Base-by-base conservation (phyloP, 2,888 invertebrate species). In the Zootermopsis nevadensis region DNA sequence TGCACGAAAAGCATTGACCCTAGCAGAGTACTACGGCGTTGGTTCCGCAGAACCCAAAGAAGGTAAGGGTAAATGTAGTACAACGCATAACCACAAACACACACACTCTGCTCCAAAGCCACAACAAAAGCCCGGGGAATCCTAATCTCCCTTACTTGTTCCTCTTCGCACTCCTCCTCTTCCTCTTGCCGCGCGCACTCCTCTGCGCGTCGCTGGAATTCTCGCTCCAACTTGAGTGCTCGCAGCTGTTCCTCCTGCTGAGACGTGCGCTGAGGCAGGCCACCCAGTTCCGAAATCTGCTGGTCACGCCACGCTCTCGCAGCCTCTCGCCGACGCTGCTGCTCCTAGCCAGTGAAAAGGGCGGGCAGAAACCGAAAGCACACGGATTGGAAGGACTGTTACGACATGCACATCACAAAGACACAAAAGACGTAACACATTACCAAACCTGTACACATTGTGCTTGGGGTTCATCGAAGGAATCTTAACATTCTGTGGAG, bases 181-280 rank as follows among this genome's bases (percentile, higher is more conserved):
- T 94, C 94, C 86, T 93, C 95, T 85, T 93, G 93, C 86, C 92
- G 93, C 83, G 92, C 93, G 53, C 92, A 92, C 89, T 97, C 96
- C 88, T 95, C 94, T 4, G 97, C 98, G 77, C 98, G 92, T 80
- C 97, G 93, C 88, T 98, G 98, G 89, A 99, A 99, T 90, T 99
- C 98, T 84, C 96, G 92, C 88, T 99, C 98, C n/a, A 98, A 91
- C 86, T 95, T 94, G 83, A 99, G 91, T n/a, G 97, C 95, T 83
- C 97, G 93, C 30, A 98, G 90, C 87, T 97, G 96, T 88, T 98
- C 97, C 86, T 95, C 97, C 88, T 98, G 97, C 86, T 95, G 95
- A 0, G 94, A 90, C 4, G 95, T 93, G 83, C 97, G 92, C 80
- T 93, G 91, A 30, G 94, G 92, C 84, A 95, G 88, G 1, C 93